A percentile compares a stretch with the other conserved stretches of the same genome.
phyloP scores from a whole-genome alignment of 2,888 invertebrate species.

The Thumatha senex region DNA sequence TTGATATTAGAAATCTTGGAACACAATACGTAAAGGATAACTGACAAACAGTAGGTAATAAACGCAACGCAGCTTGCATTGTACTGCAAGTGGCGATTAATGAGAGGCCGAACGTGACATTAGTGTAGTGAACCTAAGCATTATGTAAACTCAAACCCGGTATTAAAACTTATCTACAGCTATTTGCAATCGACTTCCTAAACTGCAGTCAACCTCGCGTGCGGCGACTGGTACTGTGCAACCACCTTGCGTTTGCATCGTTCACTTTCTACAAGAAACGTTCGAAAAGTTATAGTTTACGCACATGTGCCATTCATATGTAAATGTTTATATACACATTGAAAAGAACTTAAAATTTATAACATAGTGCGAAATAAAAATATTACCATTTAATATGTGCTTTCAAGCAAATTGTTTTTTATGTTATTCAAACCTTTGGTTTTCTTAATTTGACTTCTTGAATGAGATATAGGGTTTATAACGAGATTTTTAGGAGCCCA shows the following conservation, averaged over 20 bases:
- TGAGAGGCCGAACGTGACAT: constrained; percentile 81
- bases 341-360: constrained; percentile 28
- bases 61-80: constrained; percentile 66
- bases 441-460: too few species aligned
- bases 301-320: constrained; percentile 35
- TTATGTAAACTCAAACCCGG: constrained; percentile 67
- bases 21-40: constrained; percentile 37
- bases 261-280: constrained; percentile 36
- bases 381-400: constrained; percentile 19
- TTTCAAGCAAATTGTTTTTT: too few species aligned
- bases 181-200: constrained; percentile 81
- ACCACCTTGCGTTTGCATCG: constrained; percentile 37
- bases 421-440: too few species aligned
- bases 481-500: too few species aligned
- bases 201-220: constrained; percentile 56
- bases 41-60: constrained; percentile 51
- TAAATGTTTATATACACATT: constrained; percentile 35
- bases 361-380: constrained; percentile 25
- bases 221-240: constrained; percentile 27
- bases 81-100: constrained; percentile 71
- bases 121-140: constrained; percentile 74
- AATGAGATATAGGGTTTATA: too few species aligned
- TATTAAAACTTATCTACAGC: constrained; percentile 82
- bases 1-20: constrained; percentile 39
- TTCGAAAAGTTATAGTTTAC: constrained; percentile 33